Conservation (phyloP, 2,888 invertebrate genomes). For the Tyria jacobaeae region DNA sequence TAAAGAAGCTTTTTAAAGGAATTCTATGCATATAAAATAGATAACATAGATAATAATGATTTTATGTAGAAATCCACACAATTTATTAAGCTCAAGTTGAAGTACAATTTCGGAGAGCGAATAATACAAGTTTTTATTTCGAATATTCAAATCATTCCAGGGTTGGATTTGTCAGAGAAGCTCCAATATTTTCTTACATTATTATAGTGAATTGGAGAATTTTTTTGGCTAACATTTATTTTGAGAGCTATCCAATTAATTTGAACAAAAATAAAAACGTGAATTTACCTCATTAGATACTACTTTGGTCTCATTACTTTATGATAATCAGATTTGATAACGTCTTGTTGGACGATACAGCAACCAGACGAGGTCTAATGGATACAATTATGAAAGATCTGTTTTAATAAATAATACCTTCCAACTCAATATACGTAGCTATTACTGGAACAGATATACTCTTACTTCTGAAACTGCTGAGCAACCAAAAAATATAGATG, state of each 20-base stretch:
- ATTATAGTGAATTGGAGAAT: constrained; percentile 47
- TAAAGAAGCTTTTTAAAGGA: no score
- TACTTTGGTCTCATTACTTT: constrained; percentile 6
- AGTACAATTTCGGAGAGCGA: constrained; percentile 17
- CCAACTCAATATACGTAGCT: no score
- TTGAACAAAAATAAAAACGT: constrained; percentile 15
- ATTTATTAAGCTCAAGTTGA: constrained; percentile 7
- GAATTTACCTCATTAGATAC: constrained; percentile 16
- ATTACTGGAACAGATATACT: neutral
- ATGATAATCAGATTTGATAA: constrained; percentile 5
- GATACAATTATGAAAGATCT: neutral
- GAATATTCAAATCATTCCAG: constrained; percentile 41
- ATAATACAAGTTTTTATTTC: constrained; percentile 31
- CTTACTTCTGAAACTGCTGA: no score
- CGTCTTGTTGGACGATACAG: neutral
- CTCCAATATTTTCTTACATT: constrained; percentile 36
- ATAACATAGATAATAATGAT: neutral
- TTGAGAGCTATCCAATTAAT: constrained; percentile 42
- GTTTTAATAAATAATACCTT: neutral
- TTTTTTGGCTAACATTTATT: constrained; percentile 30
- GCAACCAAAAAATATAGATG: no score
- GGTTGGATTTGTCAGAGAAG: constrained; percentile 21
- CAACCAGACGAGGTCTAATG: neutral
- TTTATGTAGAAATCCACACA: neutral
- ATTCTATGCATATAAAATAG: neutral